Conservation (phyloP, 2,888 invertebrate species). For the Andrena fulva region DNA sequence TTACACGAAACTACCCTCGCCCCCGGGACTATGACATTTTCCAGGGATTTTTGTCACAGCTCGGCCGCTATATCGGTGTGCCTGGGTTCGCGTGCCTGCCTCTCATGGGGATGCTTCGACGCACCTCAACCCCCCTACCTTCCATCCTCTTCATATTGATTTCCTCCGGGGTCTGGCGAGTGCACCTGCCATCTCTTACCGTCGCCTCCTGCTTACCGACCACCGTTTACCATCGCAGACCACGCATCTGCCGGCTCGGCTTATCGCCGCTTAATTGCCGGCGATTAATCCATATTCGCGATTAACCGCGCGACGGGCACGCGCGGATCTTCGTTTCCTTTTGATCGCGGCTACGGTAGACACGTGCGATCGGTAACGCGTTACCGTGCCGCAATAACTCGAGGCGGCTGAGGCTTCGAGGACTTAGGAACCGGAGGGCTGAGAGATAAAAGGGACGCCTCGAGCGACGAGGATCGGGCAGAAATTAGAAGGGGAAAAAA, state of each 20-base stretch:
- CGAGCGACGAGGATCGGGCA: no score
- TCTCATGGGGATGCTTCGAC: conserved; percentile 61
- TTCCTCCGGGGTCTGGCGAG: conserved; percentile 70
- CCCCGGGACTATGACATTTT: conserved; percentile 68
- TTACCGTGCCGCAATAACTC: conserved; percentile 13
- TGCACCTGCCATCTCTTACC: conserved; percentile 79
- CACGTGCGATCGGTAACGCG: conserved; percentile 25
- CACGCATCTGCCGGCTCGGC: not conserved
- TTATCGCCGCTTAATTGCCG: not conserved
- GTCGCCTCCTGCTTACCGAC: conserved; percentile 17
- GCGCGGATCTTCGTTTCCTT: not conserved
- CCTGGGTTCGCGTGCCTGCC: conserved; percentile 46
- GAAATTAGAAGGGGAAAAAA: not conserved
- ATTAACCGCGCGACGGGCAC: not conserved
- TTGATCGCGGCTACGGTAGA: not conserved
- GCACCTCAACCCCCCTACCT: conserved; percentile 72
- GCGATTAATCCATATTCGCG: not conserved
- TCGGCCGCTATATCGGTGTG: conserved; percentile 44
- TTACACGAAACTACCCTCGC: conserved; percentile 34
- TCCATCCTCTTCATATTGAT: conserved; percentile 79
- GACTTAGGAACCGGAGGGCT: no score
- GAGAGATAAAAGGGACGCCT: not conserved
- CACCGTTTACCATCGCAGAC: conserved; percentile 27
- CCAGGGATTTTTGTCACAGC: conserved; percentile 55
- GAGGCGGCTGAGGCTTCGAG: not conserved